phyloP scores from a whole-genome alignment of 2,888 invertebrate species.

The Pristionchus mayeri region DNA sequence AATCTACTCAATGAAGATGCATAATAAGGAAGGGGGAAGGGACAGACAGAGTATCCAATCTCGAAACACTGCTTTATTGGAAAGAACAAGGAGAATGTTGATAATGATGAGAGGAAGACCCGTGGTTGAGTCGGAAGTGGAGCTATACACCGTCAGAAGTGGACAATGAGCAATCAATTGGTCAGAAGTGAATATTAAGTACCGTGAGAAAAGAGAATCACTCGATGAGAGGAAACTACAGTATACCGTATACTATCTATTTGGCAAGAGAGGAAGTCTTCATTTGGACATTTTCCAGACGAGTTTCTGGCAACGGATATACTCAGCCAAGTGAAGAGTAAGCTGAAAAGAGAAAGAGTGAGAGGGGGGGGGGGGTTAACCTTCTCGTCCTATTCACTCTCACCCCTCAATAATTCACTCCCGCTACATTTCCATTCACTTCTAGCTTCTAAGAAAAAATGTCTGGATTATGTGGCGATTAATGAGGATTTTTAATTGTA shows the following conservation, averaged over 20 bases:
- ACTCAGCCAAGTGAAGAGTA: conserved; percentile 78
- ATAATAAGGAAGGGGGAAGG: neutral
- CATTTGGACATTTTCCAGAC: conserved; percentile 71
- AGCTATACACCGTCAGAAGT: neutral
- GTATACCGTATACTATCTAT: neutral
- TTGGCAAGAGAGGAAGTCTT: neutral
- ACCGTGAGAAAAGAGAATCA: conserved; percentile 26
- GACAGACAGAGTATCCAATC: neutral
- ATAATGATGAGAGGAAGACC: neutral
- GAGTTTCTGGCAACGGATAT: conserved; percentile 75
- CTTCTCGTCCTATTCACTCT: conserved; percentile 21
- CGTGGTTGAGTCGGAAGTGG: neutral
- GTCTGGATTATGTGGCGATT: neutral
- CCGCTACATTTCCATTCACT: neutral
- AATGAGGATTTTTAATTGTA: neutral
- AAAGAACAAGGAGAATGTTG: neutral
- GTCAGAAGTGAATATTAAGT: conserved; percentile 18
- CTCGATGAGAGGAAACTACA: neutral
- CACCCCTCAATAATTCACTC: neutral
- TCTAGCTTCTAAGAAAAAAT: conserved; percentile 15
- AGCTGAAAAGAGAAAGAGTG: conserved; percentile 69
- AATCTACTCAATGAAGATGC: neutral
- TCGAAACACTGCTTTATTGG: neutral
- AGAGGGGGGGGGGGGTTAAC: neutral
- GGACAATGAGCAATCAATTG: neutral